Conservation (phyloP, 2,797 vertebrate species). For the Diglossa cyanea region DNA sequence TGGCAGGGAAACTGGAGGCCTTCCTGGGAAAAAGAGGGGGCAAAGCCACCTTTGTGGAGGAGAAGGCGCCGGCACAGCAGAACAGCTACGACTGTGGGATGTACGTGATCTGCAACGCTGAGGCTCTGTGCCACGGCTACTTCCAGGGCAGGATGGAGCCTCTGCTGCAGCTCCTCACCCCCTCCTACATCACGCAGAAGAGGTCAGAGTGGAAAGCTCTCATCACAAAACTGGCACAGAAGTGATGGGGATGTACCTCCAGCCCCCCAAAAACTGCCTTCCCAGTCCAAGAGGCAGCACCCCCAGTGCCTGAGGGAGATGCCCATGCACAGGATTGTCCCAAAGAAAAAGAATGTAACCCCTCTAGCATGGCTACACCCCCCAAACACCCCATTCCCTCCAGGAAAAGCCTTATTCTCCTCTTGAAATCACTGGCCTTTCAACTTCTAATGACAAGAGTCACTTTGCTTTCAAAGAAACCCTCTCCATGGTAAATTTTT, state of each 20-base stretch:
- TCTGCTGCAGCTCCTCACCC: slow-evolving; percentile 85
- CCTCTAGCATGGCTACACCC: slow-evolving; percentile 36
- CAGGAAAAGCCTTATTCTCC: slow-evolving; percentile 41
- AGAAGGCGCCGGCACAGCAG: slow-evolving; percentile 89
- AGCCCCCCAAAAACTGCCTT: not conserved
- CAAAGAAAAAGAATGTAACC: slow-evolving; percentile 54
- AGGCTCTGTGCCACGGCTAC: slow-evolving; percentile 85
- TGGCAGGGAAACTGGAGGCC: slow-evolving; percentile 84
- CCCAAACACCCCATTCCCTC: not conserved
- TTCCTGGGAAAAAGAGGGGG: slow-evolving; percentile 79
- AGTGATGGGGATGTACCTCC: slow-evolving; percentile 36
- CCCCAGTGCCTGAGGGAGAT: slow-evolving; percentile 46
- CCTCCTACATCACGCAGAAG: slow-evolving; percentile 88
- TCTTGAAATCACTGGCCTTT: not conserved
- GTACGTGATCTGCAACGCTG: slow-evolving; percentile 93
- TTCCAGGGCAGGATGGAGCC: slow-evolving; percentile 76
- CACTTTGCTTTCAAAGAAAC: slow-evolving; percentile 14
- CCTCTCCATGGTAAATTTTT: not conserved
- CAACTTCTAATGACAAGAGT: not conserved
- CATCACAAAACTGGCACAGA: slow-evolving; percentile 73
- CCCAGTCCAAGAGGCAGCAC: not conserved
- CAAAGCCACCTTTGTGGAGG: slow-evolving; percentile 83
- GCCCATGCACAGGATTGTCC: slow-evolving; percentile 15
- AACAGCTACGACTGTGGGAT: slow-evolving; percentile 99
- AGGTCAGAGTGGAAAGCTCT: slow-evolving; percentile 88